Conservation (phyloP, 2,113 vertebrate genomes). For the Thomomys bottae region DNA sequence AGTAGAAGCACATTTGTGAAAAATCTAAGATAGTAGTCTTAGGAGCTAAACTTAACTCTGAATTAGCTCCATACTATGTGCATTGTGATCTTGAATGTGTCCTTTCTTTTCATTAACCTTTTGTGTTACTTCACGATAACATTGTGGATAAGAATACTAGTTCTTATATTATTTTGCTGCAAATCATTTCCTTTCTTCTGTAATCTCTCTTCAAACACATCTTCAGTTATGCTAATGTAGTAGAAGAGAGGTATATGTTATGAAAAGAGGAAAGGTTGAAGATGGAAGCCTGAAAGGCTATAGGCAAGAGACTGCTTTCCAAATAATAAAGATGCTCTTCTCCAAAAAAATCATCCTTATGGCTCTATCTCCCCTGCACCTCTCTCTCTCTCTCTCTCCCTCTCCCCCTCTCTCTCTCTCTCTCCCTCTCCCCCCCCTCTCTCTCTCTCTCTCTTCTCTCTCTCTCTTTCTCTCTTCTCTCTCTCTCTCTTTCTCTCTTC, state of each 20-base stretch:
- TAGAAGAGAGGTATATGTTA: background rate
- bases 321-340: background rate
- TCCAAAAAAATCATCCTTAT: background rate
- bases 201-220: background rate
- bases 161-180: background rate
- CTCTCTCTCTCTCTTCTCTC: no score
- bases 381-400: background rate
- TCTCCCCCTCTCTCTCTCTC: background rate
- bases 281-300: background rate
- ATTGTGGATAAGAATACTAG: background rate
- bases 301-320: background rate
- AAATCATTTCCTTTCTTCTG: background rate
- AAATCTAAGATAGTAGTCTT: slow-evolving; percentile 24
- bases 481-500: no score
- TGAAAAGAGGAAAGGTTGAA: background rate
- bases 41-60: background rate
- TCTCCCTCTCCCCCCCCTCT: no score
- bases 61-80: background rate
- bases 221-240: background rate
- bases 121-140: background rate
- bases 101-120: slow-evolving; percentile 22
- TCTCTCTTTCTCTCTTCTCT: no score
- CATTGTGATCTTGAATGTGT: background rate
- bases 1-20: background rate
- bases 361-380: background rate